These are phyloP conservation scores for Ammodytes dubius DNA, from an alignment of 2,113 vertebrate genomes.

Conservation along the genomic window DNA sequence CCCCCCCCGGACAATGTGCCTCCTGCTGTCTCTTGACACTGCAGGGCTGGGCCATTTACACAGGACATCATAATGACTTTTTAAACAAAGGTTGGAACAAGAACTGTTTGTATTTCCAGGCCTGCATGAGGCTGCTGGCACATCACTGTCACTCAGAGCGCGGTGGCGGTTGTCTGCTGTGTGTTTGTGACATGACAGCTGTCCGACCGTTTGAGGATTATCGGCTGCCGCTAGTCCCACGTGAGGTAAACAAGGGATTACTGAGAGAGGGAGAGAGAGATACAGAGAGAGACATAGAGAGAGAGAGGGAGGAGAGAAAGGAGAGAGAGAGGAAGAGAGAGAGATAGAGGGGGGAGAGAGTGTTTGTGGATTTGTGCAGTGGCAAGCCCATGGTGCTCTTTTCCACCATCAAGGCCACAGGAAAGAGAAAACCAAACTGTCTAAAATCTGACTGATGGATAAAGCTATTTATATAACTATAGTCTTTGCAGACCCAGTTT, in stretches of 20 bases:
- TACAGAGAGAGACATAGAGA: too few species aligned
- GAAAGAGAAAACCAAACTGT: not conserved
- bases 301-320: too few species aligned
- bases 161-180: slow-evolving; percentile 37
- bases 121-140: slow-evolving; percentile 13
- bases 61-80: slow-evolving; percentile 18
- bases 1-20: not conserved
- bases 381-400: not conserved
- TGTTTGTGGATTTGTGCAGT: slow-evolving; percentile 36
- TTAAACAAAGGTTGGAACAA: slow-evolving; percentile 7
- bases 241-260: slow-evolving; percentile 72
- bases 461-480: too few species aligned
- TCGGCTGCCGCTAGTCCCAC: slow-evolving; percentile 55
- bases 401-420: not conserved
- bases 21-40: slow-evolving; percentile 31
- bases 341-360: not conserved
- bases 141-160: slow-evolving; percentile 40
- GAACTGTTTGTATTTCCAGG: slow-evolving; percentile 10
- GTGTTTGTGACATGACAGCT: slow-evolving; percentile 77
- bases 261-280: not conserved
- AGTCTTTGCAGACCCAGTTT: not conserved
- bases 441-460: not conserved
- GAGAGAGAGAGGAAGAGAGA: too few species aligned
- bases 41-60: slow-evolving; percentile 19
- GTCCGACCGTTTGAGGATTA: slow-evolving; percentile 71